Evolutionary conservation across 1,140 invertebrate genomes (phyloP), one percentile per base, ranked within the genome.

Genomic region (Hesperophylax magnus): DNA sequence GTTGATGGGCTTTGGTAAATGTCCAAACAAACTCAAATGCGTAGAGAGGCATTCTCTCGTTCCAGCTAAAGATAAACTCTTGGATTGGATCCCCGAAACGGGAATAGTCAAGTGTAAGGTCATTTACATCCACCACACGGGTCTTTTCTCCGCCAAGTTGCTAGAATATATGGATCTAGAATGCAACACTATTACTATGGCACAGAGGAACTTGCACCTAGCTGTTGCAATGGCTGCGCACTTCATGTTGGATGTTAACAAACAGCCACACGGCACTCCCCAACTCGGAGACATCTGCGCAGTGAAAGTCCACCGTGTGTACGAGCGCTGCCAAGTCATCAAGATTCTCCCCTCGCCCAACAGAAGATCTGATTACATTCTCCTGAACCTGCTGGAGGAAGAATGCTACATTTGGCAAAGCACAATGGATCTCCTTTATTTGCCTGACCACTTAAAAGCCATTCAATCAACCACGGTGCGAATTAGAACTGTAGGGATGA

Each of bases 361-460:
- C 47, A 20, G 52, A 3, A 85, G 86, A 14, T 86, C 86, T n/a
- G 87, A 88, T 78, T 77, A 78, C 6, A 85, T 89, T 3, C 78
- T 88, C n/a, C 79, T 90, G 2, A 88, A 86, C 72, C 79, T 89
- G 3, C 83, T 90, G 14, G 89, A 90, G 60, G 87, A 89, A 81
- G 86, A 89, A 78, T 85, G 80, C 76, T 81, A 86, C 22, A 86
- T 87, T 79, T 82, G 72, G 27, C 82, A 85, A 22, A 81, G 76
- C 15, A 87, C 87, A 79, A 86, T 86, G 27, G 84, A 86, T 74
- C 82, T 90, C 3, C 88, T 87, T 76, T 63, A 88, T 85, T 83
- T 90, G 52, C 88, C 88, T 7, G 86, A 89, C 24, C 85, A 89
- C 9, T 82, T 90, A 3, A 87, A 86, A 79, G 54, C 84, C 20